Evolutionary conservation across 2,113 vertebrate genomes (phyloP).

Genomic region (Lophochroa leadbeateri): DNA sequence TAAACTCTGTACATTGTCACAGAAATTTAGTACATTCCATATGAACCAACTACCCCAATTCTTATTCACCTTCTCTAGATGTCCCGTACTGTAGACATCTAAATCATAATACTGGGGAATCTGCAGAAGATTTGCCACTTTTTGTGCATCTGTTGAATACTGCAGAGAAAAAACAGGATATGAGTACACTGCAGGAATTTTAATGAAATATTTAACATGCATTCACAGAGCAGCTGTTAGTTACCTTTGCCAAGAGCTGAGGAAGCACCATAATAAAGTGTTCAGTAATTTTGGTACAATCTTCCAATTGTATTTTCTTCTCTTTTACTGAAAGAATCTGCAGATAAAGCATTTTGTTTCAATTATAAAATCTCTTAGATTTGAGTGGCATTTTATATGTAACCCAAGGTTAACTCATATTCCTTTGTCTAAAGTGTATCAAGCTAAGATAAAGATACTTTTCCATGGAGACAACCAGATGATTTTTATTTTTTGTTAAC

Average conservation of each 20-base stretch:
- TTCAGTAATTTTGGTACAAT: slow-evolving; percentile 84
- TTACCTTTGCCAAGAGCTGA: slow-evolving; percentile 86
- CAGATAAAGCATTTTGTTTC: slow-evolving; percentile 50
- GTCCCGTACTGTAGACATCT: slow-evolving; percentile 64
- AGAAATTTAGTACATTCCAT: not conserved
- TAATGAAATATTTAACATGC: slow-evolving; percentile 60
- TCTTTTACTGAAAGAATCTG: slow-evolving; percentile 79
- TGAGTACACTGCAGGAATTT: slow-evolving; percentile 41
- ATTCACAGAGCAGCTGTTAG: slow-evolving; percentile 42
- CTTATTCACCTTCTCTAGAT: slow-evolving; percentile 71
- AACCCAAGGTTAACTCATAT: not conserved
- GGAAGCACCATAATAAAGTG: slow-evolving; percentile 84
- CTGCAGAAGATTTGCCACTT: slow-evolving; percentile 82
- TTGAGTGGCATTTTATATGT: not conserved
- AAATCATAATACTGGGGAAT: slow-evolving; percentile 86
- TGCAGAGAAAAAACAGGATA: slow-evolving; percentile 65
- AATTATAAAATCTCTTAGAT: not conserved
- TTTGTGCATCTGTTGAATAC: slow-evolving; percentile 81
- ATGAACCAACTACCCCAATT: not conserved
- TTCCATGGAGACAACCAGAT: not conserved
- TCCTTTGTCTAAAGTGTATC: not conserved
- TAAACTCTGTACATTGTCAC: not conserved
- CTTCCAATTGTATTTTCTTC: slow-evolving; percentile 83
- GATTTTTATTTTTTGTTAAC: not conserved
- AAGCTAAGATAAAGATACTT: not conserved